phyloP scores from a whole-genome alignment of 1,140 invertebrate genomes.

The Zaprionus taronus region DNA sequence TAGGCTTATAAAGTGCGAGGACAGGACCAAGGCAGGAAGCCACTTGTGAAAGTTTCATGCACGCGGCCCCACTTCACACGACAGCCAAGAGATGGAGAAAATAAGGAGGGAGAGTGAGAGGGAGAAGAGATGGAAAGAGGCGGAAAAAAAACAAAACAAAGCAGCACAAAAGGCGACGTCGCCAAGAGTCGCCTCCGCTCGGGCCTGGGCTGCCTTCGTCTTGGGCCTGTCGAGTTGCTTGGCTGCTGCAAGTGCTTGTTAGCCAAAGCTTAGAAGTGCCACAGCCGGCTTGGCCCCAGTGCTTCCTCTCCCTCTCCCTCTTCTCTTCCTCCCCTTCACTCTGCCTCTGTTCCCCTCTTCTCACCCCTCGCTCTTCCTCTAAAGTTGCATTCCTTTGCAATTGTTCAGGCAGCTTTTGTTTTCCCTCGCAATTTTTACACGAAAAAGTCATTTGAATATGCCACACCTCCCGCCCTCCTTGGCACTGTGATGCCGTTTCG shows the following conservation, averaged over 20 bases:
- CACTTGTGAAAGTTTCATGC: slow-evolving; percentile 82
- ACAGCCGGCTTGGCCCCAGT: background rate
- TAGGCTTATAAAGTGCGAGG: slow-evolving; percentile 77
- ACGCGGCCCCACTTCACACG: slow-evolving; percentile 80
- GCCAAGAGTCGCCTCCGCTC: slow-evolving; percentile 27
- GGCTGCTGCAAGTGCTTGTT: slow-evolving; percentile 71
- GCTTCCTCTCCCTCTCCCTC: background rate
- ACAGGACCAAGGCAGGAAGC: slow-evolving; percentile 73
- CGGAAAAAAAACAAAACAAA: slow-evolving; percentile 41
- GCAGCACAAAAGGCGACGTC: slow-evolving; percentile 53
- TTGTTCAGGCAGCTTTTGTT: slow-evolving; percentile 77
- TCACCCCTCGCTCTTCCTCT: slow-evolving; percentile 7
- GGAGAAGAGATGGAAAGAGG: slow-evolving; percentile 11
- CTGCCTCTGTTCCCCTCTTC: slow-evolving; percentile 7
- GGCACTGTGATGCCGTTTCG: slow-evolving; percentile 26
- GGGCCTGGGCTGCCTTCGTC: slow-evolving; percentile 18
- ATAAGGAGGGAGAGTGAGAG: background rate
- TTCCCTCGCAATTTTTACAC: slow-evolving; percentile 76
- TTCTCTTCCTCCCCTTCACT: background rate
- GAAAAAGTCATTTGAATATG: slow-evolving; percentile 81
- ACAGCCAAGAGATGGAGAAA: slow-evolving; percentile 46
- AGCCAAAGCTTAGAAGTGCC: slow-evolving; percentile 73
- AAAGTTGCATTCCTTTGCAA: slow-evolving; percentile 77
- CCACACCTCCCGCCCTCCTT: slow-evolving; percentile 4
- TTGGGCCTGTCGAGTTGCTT: slow-evolving; percentile 30